Evolutionary conservation across 2,888 invertebrate species (phyloP), one percentile per base, ranked within the genome.

Genomic region (Vandiemenella viatica): DNA sequence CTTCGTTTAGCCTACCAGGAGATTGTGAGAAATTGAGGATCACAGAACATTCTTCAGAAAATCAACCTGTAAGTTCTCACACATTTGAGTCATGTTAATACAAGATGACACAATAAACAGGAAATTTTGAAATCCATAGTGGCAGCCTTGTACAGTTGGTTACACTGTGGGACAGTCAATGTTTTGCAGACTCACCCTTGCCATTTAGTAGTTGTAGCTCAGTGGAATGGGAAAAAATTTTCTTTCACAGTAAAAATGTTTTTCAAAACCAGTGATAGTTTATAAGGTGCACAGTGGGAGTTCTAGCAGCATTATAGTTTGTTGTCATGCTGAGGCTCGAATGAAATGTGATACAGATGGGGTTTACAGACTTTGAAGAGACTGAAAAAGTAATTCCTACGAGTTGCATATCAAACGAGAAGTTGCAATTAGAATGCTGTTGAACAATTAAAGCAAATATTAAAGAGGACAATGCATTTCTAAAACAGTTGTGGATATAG

Each of bases 401-500:
- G 18, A 42, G 20, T 18, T 18, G 18, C 42, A 42, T 17, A 17
- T 42, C 18, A 5, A 17, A 5, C 42, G 18, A 19, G 17, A 42
- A 19, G 13, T 42, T 18, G 42, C 10, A 5, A 19, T 10, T 18
- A 19, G 17, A 42, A 18, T 42, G 15, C 42, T 42, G 21, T 18
- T 6, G 18, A 42, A 5, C 15, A 42, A 42, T 42, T 4, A 42
- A 17, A 18, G 4, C 10, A 42, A 42, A 15, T n/a, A 26, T 26
- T 8, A 8, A 26, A 8, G 26, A 42, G 18, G 8, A n/a, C 42
- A 17, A 18, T 19, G 16, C 17, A 18, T 42, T 42, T 1, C 13
- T 45, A 7, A 32, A 22, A 10, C 22, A 32, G 13, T 8, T 16
- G 47, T 46, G 40, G n/a, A 21, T 52, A 17, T 37, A 48, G 37